A percentile compares a stretch with the other conserved stretches of the same genome.
These are phyloP conservation scores for Pachydiplax longipennis DNA, from an alignment of 2,888 invertebrate genomes.

Conservation along the genomic window DNA sequence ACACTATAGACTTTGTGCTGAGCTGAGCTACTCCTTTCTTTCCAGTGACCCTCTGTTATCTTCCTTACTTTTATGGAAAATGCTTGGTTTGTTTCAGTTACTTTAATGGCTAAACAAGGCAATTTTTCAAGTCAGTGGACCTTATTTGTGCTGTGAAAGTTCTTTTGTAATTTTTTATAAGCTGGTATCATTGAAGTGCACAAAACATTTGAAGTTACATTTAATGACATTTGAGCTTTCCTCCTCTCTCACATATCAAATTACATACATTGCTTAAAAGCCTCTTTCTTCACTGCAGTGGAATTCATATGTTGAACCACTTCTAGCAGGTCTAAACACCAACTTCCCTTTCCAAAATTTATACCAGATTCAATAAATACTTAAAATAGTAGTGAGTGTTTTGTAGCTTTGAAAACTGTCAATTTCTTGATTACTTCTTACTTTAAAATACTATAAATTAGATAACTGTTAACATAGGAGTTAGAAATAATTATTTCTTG, in stretches of 20 bases:
- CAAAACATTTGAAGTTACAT: constrained; percentile 36
- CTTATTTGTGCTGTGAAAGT: constrained; percentile 41
- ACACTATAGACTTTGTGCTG: background rate
- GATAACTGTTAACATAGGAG: constrained; percentile 38
- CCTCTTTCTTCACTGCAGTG: constrained; percentile 41
- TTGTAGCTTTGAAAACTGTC: constrained; percentile 43
- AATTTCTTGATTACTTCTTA: constrained; percentile 40
- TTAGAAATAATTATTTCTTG: constrained; percentile 24
- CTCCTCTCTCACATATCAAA: constrained; percentile 41
- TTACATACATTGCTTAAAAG: constrained; percentile 40
- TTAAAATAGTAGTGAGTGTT: constrained; percentile 40
- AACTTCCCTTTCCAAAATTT: constrained; percentile 40
- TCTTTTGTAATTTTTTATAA: constrained; percentile 1
- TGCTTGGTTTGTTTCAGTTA: background rate
- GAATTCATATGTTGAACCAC: constrained; percentile 19
- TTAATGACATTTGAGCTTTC: constrained; percentile 45
- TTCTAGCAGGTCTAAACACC: constrained; percentile 37
- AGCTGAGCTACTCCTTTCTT: background rate
- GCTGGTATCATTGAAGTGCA: constrained; percentile 28
- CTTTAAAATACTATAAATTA: constrained; percentile 36
- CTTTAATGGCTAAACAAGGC: background rate
- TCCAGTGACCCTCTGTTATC: background rate
- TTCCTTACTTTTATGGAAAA: background rate
- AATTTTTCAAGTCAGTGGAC: constrained; percentile 6
- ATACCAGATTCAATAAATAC: constrained; percentile 7